Conservation (phyloP, 2,888 invertebrate species). For the Drosophila algonquin region DNA sequence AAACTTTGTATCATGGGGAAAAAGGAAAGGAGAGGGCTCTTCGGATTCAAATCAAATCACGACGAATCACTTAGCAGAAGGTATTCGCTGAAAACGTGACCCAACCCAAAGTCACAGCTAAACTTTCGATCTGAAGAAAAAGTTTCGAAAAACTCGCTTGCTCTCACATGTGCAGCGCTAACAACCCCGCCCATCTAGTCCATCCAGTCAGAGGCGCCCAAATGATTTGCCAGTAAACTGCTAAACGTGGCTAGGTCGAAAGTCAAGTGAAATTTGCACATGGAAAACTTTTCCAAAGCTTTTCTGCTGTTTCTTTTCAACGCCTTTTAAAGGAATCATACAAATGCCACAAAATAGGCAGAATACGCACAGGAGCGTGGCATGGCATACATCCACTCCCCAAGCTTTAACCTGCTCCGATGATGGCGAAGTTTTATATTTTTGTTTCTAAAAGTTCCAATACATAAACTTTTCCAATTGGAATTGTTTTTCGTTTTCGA, state of each 20-base stretch:
- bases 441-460: slow-evolving; percentile 46
- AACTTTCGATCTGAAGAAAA: slow-evolving; percentile 66
- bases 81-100: slow-evolving; percentile 51
- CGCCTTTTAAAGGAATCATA: slow-evolving; percentile 59
- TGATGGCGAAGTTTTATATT: slow-evolving; percentile 45
- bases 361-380: slow-evolving; percentile 45
- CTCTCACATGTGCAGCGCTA: slow-evolving; percentile 14
- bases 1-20: slow-evolving; percentile 6
- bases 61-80: slow-evolving; percentile 75
- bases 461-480: slow-evolving; percentile 71
- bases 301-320: slow-evolving; percentile 28
- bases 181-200: slow-evolving; percentile 48
- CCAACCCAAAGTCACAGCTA: slow-evolving; percentile 47
- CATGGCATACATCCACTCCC: slow-evolving; percentile 9
- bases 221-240: slow-evolving; percentile 76
- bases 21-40: slow-evolving; percentile 7
- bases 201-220: slow-evolving; percentile 37
- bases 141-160: slow-evolving; percentile 42
- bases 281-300: slow-evolving; percentile 49
- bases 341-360: slow-evolving; percentile 52
- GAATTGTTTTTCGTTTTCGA: slow-evolving; percentile 69
- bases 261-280: slow-evolving; percentile 56
- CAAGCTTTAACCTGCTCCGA: slow-evolving; percentile 46
- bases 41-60: slow-evolving; percentile 64
- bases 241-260: slow-evolving; percentile 68